Conservation (phyloP, 92 coral and sea anemone species). For the Anthopleura xanthogrammica region DNA sequence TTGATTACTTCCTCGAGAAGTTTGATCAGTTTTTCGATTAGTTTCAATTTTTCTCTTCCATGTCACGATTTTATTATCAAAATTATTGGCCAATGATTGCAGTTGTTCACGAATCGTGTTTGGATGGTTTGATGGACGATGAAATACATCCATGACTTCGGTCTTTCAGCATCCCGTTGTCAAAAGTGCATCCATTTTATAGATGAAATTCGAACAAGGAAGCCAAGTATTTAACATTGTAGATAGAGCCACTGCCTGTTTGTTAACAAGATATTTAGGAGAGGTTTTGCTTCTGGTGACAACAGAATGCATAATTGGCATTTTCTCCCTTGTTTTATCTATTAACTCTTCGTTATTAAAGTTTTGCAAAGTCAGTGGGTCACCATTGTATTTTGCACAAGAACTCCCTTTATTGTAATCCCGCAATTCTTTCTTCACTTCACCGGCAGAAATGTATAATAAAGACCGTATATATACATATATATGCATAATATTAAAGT, state of each 20-base stretch:
- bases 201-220: conserved; percentile 35
- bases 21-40: background rate
- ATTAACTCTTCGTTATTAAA: conserved; percentile 30
- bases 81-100: conserved; percentile 26
- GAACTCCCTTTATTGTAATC: conserved; percentile 17
- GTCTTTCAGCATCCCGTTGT: conserved; percentile 45
- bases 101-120: conserved; percentile 38
- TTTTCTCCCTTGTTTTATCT: conserved; percentile 25
- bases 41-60: conserved; percentile 42
- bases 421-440: conserved; percentile 4
- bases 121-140: conserved; percentile 36
- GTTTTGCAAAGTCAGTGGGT: conserved; percentile 30
- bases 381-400: conserved; percentile 31
- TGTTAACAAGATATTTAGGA: conserved; percentile 25
- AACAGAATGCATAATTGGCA: conserved; percentile 19
- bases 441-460: no score
- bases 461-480: no score
- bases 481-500: no score
- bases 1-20: conserved; percentile 27
- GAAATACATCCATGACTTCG: conserved; percentile 48
- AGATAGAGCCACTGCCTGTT: conserved; percentile 43
- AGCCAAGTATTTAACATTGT: conserved; percentile 49
- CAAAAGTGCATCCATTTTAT: conserved; percentile 34
- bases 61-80: conserved; percentile 22
- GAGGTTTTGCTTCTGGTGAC: conserved; percentile 15